phyloP scores from a whole-genome alignment of 2,113 vertebrate species.

The Eurypyga helias region DNA sequence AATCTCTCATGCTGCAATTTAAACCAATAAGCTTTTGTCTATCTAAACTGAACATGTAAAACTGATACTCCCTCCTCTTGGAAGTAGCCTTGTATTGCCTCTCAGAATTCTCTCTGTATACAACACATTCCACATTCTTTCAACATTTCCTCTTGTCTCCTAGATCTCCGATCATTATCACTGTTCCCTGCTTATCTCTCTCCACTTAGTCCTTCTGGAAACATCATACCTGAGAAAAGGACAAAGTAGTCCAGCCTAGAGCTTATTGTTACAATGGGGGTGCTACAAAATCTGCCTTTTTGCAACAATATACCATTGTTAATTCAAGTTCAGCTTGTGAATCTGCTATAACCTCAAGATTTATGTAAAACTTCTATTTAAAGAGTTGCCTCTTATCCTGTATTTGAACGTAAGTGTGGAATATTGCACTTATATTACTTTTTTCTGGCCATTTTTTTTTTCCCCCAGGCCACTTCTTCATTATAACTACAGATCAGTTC shows the following conservation, averaged over 20 bases:
- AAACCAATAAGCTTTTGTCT: background rate
- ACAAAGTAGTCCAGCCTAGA: background rate
- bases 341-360: background rate
- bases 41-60: background rate
- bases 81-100: background rate
- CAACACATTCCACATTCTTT: background rate
- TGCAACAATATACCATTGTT: background rate
- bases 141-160: background rate
- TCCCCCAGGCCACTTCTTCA: background rate
- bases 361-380: background rate
- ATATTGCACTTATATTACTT: background rate
- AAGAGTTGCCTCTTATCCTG: background rate
- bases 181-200: background rate
- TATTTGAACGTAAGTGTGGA: background rate
- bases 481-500: background rate
- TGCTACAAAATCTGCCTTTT: background rate
- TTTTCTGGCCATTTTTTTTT: background rate
- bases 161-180: background rate
- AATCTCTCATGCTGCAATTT: background rate
- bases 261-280: background rate
- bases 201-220: background rate
- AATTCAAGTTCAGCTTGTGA: background rate
- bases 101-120: background rate
- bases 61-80: background rate
- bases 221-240: background rate